Conservation (phyloP, 2,113 vertebrate species). For the Paratilapia polleni region DNA sequence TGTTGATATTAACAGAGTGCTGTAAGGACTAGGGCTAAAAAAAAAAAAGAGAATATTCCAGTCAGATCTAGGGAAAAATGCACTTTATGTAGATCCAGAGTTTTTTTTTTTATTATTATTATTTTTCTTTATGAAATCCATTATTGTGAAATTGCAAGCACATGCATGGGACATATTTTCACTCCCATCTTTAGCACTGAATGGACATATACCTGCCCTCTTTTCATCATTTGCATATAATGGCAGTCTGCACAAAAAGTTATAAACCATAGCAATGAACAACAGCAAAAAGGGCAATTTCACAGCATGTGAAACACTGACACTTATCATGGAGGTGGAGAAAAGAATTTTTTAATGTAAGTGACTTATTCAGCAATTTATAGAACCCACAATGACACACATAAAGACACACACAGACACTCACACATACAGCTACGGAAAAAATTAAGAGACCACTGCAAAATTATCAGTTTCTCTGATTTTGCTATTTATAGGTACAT, state of each 20-base stretch:
- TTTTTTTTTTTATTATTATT: background rate
- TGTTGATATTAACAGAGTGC: no score
- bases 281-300: background rate
- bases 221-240: background rate
- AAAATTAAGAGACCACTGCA: no score
- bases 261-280: background rate
- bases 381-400: background rate
- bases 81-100: background rate
- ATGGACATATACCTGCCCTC: background rate
- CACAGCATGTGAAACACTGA: background rate
- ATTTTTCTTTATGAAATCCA: background rate
- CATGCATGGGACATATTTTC: no score
- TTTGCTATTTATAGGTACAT: no score
- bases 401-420: background rate
- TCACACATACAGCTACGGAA: background rate
- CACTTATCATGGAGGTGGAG: background rate
- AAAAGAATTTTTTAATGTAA: background rate
- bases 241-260: background rate
- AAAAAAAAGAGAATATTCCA: background rate
- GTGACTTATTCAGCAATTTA: background rate
- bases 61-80: background rate
- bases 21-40: background rate
- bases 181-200: no score
- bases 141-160: background rate
- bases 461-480: no score